Conservation (phyloP, 2,888 invertebrate genomes). For the Drosophila tripunctata region DNA sequence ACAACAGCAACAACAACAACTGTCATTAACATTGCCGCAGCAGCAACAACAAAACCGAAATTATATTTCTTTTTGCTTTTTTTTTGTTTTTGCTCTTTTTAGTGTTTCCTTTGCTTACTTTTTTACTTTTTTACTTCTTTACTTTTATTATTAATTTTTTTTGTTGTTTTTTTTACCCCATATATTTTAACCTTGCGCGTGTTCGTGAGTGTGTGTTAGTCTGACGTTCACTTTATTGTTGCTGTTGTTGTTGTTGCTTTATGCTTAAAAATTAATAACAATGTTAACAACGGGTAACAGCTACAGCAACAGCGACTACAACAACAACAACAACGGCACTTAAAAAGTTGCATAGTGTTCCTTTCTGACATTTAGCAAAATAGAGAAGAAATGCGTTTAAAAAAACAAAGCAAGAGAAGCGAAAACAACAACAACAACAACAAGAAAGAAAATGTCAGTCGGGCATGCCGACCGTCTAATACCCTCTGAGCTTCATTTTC, state of each 20-base stretch:
- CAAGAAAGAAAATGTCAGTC: too few species aligned
- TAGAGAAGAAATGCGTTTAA: background rate
- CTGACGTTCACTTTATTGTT: constrained; percentile 5
- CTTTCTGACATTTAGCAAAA: constrained; percentile 39
- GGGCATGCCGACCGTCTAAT: too few species aligned
- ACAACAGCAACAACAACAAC: constrained; percentile 40
- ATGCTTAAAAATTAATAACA: constrained; percentile 72
- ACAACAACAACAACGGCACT: constrained; percentile 34
- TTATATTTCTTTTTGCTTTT: constrained; percentile 57
- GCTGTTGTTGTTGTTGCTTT: constrained; percentile 42
- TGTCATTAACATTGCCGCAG: constrained; percentile 54
- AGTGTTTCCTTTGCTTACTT: too few species aligned
- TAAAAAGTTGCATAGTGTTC: constrained; percentile 60
- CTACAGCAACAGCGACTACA: constrained; percentile 8
- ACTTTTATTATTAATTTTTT: constrained; percentile 34
- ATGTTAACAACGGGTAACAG: constrained; percentile 38
- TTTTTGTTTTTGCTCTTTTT: constrained; percentile 49
- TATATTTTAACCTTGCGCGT: constrained; percentile 33
- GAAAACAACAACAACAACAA: constrained; percentile 14
- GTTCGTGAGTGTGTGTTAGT: constrained; percentile 30
- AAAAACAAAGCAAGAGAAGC: constrained; percentile 3
- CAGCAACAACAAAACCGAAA: constrained; percentile 45
- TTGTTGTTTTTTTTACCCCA: constrained; percentile 60
- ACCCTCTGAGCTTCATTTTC: too few species aligned
- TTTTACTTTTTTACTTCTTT: background rate